phyloP scores from a whole-genome alignment of 2,797 vertebrate species.

The Mareca penelope region DNA sequence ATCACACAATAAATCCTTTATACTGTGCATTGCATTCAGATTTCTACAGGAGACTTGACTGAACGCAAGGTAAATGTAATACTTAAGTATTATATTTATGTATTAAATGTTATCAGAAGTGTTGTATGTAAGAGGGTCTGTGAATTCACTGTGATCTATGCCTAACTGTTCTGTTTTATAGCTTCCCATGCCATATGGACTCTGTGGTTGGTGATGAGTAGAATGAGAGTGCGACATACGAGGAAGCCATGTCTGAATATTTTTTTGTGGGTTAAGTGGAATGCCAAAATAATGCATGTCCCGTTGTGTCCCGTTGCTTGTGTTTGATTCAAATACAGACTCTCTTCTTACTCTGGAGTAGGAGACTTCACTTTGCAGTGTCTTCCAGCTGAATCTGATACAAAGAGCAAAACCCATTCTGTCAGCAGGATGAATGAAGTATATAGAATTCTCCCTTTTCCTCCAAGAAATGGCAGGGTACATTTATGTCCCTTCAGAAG shows the following conservation, averaged over 20 bases:
- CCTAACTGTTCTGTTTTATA: neutral
- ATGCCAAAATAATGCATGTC: neutral
- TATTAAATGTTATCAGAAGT: neutral
- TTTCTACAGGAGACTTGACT: neutral
- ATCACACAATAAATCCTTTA: neutral
- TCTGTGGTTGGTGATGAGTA: neutral
- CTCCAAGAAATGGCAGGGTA: neutral
- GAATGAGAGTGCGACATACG: neutral
- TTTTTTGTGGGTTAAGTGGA: neutral
- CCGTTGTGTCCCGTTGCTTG: neutral
- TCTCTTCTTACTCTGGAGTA: neutral
- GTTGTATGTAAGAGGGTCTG: neutral
- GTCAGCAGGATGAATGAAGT: neutral
- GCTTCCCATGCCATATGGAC: neutral
- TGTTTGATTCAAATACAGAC: neutral
- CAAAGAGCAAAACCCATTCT: neutral
- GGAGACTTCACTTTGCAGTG: neutral
- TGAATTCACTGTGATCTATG: neutral
- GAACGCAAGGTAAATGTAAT: neutral
- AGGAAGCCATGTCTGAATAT: neutral
- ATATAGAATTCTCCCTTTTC: neutral
- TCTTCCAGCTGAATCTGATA: neutral
- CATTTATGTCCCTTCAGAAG: neutral
- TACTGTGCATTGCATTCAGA: neutral
- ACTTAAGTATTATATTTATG: neutral